Percentiles rank a stretch among this genome's conserved stretches.
These are phyloP conservation scores for Cheirogaleus major DNA, from an alignment of 2,797 vertebrate species.

Conservation along the genomic window DNA sequence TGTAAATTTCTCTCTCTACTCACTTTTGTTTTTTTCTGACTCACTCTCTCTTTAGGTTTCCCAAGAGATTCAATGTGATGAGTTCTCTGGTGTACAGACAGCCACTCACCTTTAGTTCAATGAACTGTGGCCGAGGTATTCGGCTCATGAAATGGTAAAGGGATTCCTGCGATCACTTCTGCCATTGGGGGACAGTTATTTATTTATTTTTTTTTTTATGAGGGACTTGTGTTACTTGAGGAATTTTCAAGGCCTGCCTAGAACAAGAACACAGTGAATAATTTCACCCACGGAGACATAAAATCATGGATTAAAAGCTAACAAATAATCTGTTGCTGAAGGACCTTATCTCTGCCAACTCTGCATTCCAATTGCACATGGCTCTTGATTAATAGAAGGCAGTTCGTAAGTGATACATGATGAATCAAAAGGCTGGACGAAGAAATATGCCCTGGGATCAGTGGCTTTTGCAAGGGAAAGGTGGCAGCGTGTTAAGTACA, in stretches of 20 bases:
- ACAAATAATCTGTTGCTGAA: background rate
- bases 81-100: background rate
- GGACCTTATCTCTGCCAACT: background rate
- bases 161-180: background rate
- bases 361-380: background rate
- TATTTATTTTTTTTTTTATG: background rate
- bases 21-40: background rate
- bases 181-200: background rate
- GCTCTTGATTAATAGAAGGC: background rate
- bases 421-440: background rate
- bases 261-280: background rate
- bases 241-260: background rate
- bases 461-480: constrained; percentile 19
- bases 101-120: background rate
- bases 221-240: background rate
- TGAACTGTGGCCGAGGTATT: background rate
- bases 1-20: background rate
- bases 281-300: background rate
- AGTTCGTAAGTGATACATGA: background rate
- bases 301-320: background rate
- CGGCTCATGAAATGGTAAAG: background rate
- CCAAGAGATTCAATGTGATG: background rate
- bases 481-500: background rate
- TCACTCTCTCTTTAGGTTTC: background rate
- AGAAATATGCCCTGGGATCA: background rate